Evolutionary conservation across 1,140 invertebrate species (phyloP).

Genomic region (Nylanderia fulva): DNA sequence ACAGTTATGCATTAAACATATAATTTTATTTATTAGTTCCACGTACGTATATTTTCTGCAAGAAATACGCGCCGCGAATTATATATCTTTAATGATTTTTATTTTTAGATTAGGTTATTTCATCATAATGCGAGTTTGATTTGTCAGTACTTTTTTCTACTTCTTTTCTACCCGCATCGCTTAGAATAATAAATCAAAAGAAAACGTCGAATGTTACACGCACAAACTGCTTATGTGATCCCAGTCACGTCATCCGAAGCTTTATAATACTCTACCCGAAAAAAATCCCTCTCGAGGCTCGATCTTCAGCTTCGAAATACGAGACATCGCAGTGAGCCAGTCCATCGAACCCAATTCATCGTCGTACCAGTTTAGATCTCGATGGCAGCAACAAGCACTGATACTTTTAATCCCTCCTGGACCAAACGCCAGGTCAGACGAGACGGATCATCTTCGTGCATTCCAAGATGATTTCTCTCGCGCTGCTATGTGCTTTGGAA

Average conservation of each 20-base stretch:
- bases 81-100: conserved; percentile 1
- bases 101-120: neutral
- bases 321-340: conserved; percentile 36
- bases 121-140: neutral
- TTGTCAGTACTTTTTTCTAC: neutral
- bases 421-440: neutral
- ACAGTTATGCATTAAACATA: neutral
- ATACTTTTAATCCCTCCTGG: conserved; percentile 39
- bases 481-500: neutral
- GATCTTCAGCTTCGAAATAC: conserved; percentile 40
- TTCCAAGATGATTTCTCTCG: neutral
- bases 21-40: neutral
- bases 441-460: neutral
- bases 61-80: neutral
- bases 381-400: neutral
- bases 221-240: conserved; percentile 46
- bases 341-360: conserved; percentile 1
- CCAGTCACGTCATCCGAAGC: neutral
- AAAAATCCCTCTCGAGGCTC: conserved; percentile 41
- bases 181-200: conserved; percentile 1
- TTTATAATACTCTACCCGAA: neutral
- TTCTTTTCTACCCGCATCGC: neutral
- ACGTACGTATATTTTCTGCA: neutral
- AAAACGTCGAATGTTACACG: conserved; percentile 5
- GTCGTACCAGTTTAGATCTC: conserved; percentile 14